A percentile compares a stretch with the other conserved stretches of the same genome.
phyloP scores from a whole-genome alignment of 1,140 invertebrate species.

The Atopsyche davidsoni region DNA sequence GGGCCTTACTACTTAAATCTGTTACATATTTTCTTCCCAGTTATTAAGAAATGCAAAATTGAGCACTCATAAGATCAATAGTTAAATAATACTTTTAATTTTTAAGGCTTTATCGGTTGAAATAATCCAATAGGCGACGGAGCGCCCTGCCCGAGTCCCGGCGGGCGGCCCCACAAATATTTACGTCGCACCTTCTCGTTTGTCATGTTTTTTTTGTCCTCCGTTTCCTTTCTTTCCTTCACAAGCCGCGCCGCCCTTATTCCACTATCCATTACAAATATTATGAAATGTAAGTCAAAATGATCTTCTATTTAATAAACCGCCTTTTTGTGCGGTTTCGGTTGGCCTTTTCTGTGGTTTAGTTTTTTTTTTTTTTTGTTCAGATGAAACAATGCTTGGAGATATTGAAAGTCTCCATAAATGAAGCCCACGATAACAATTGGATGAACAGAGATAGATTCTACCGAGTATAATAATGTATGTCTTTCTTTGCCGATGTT shows the following conservation, averaged over 20 bases:
- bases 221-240: slow-evolving; percentile 16
- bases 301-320: slow-evolving; percentile 29
- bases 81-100: too few relatives aligned
- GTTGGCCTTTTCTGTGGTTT: slow-evolving; percentile 15
- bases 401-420: too few relatives aligned
- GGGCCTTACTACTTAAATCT: too few relatives aligned
- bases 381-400: slow-evolving; percentile 11
- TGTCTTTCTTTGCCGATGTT: too few relatives aligned
- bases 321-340: slow-evolving; percentile 26
- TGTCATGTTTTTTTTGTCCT: slow-evolving; percentile 27
- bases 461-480: too few relatives aligned
- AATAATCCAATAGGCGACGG: too few relatives aligned
- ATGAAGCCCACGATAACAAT: too few relatives aligned
- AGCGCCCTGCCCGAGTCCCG: slow-evolving; percentile 4
- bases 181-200: slow-evolving; percentile 31
- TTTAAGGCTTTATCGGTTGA: too few relatives aligned
- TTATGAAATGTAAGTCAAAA: slow-evolving; percentile 31
- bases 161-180: slow-evolving; percentile 29
- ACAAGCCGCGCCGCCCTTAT: slow-evolving; percentile 21
- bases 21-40: too few relatives aligned
- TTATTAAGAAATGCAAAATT: too few relatives aligned
- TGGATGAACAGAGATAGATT: too few relatives aligned
- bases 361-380: slow-evolving; percentile 7
- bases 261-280: slow-evolving; percentile 30
- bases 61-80: too few relatives aligned